Percentiles rank a stretch among this genome's conserved stretches.
phyloP scores from a whole-genome alignment of 2,888 invertebrate species.

The Limnephilus lunatus region DNA sequence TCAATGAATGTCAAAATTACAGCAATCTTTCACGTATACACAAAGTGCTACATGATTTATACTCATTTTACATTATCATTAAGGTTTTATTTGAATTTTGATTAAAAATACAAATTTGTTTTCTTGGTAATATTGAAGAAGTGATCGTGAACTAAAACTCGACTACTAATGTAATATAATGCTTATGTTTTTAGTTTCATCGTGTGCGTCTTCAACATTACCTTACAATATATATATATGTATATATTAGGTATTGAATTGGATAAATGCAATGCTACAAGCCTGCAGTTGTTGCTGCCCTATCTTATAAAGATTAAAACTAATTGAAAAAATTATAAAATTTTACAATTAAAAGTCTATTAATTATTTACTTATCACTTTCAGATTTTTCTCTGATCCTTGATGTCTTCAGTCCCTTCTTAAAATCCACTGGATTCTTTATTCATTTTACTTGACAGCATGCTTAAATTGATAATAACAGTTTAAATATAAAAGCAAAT shows the following conservation, averaged over 20 bases:
- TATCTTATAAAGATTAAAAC: constrained; percentile 60
- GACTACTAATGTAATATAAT: constrained; percentile 57
- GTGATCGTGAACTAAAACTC: constrained; percentile 60
- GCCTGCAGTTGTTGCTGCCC: constrained; percentile 62
- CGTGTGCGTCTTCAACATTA: constrained; percentile 63
- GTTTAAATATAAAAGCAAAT: constrained; percentile 32
- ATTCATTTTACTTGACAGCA: constrained; percentile 53
- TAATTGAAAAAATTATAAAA: constrained; percentile 66
- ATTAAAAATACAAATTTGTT: constrained; percentile 55
- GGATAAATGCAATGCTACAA: constrained; percentile 66
- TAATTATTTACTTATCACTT: constrained; percentile 65
- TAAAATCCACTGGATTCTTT: constrained; percentile 57
- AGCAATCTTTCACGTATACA: constrained; percentile 62
- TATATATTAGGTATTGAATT: constrained; percentile 22
- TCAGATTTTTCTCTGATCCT: constrained; percentile 65
- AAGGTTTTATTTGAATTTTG: constrained; percentile 51
- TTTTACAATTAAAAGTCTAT: constrained; percentile 65
- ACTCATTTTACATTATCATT: constrained; percentile 59
- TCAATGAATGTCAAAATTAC: constrained; percentile 64
- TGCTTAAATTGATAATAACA: constrained; percentile 57
- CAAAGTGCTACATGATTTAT: constrained; percentile 61
- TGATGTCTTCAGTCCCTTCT: constrained; percentile 65
- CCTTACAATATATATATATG: constrained; percentile 59
- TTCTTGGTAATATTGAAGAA: constrained; percentile 65
- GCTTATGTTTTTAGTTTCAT: constrained; percentile 50